A percentile compares a stretch with the other conserved stretches of the same genome.
Evolutionary conservation across 2,113 vertebrate genomes (phyloP).

Genomic region (Naja naja): DNA sequence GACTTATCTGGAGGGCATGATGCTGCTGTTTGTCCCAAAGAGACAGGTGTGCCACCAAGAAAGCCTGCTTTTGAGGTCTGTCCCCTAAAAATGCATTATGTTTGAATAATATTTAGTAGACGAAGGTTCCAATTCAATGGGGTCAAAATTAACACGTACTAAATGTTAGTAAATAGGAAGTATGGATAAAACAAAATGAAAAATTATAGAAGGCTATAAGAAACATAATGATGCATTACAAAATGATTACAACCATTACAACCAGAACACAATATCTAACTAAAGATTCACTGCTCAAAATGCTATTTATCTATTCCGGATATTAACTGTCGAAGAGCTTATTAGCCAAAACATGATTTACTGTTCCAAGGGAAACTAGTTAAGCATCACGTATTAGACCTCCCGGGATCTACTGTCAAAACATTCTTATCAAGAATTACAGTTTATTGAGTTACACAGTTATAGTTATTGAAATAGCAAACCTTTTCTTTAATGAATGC

Average conservation of each 20-base stretch:
- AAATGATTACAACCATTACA: not conserved
- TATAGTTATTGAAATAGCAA: not conserved
- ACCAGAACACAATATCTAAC: conserved; percentile 34
- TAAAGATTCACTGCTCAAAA: conserved; percentile 17
- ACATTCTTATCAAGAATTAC: not conserved
- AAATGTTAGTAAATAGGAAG: conserved; percentile 17
- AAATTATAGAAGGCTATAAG: conserved; percentile 3
- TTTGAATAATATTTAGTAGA: not conserved
- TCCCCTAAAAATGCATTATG: too few relatives aligned
- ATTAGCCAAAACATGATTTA: not conserved
- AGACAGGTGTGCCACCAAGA: not conserved
- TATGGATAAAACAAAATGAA: conserved; percentile 13
- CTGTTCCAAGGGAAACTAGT: not conserved
- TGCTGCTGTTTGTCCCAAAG: not conserved
- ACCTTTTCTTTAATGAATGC: not conserved
- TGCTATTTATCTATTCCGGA: not conserved
- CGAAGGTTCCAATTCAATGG: conserved; percentile 23
- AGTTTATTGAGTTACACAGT: not conserved
- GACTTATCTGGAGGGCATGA: not conserved
- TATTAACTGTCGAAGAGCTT: not conserved
- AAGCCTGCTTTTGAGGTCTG: not conserved
- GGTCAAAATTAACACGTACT: not conserved
- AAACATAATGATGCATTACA: conserved; percentile 37
- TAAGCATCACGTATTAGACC: not conserved
- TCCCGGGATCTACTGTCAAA: not conserved